Percentiles rank a stretch among this genome's conserved stretches.
phyloP scores from a whole-genome alignment of 2,113 vertebrate species.

The Neodontobutis hainanensis region DNA sequence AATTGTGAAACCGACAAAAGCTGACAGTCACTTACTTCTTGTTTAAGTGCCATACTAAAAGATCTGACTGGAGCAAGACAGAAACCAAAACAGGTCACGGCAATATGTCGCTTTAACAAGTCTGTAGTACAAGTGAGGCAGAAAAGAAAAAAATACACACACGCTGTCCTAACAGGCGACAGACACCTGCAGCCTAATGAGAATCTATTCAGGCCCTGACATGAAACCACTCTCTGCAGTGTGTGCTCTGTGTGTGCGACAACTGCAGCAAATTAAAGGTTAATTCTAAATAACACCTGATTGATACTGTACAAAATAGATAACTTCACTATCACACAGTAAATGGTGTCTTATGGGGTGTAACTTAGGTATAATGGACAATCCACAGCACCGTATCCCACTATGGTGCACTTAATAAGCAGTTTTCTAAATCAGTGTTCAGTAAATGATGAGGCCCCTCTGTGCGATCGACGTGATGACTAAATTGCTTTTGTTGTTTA shows the following conservation, averaged over 20 bases:
- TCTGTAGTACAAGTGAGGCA: conserved; percentile 15
- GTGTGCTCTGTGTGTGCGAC: neutral
- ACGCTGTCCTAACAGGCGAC: conserved; percentile 13
- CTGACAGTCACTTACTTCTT: no score
- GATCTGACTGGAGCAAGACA: neutral
- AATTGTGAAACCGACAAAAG: no score
- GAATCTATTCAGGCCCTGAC: conserved; percentile 25
- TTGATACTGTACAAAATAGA: neutral
- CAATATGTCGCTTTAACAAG: conserved; percentile 39
- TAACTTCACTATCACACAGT: neutral
- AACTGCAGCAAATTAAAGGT: conserved; percentile 11
- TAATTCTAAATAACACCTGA: conserved; percentile 1
- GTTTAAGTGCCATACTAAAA: conserved; percentile 3
- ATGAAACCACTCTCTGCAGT: neutral
- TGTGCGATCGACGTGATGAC: conserved; percentile 15
- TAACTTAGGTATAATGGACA: conserved; percentile 17
- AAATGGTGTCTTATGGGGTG: neutral
- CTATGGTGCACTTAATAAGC: neutral
- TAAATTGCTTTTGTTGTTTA: conserved; percentile 28
- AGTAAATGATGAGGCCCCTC: conserved; percentile 32
- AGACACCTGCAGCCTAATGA: conserved; percentile 35
- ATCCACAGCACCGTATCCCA: conserved; percentile 8
- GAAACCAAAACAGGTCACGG: conserved; percentile 30
- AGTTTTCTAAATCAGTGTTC: conserved; percentile 17
- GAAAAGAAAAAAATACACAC: conserved; percentile 8